Evolutionary conservation across 2,113 vertebrate genomes (phyloP), one percentile per base, ranked within the genome.

Genomic region (Platichthys flesus): DNA sequence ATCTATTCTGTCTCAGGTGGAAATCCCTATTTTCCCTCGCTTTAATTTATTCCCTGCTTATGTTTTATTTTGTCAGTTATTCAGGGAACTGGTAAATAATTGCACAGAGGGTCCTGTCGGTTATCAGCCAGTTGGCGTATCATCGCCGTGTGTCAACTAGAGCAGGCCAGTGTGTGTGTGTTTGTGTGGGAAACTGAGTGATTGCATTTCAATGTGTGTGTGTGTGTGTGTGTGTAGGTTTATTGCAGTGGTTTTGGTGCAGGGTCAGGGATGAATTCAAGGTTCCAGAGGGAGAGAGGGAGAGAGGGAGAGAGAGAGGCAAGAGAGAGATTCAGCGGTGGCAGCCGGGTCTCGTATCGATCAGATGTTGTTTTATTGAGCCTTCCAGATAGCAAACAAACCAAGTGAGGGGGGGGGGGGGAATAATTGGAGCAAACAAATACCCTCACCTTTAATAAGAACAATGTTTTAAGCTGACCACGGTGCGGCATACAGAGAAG

Each of bases 61-160:
- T 85, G 82, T 84, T 87, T 91, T 79, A 88, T 85, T 86, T 85
- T 84, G 76, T 78, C 74, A 67, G 68, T 85, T 86, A 76, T 87
- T 87, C 55, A 24, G 55, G 57, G 71, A 67, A 85, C 60, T 84
- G 71, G 70, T 74, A 87, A 87, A 91, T 85, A 90, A 87, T 88
- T 88, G 84, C 71, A 74, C 31, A 61, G 68, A 76, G 82, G 78
- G 61, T 65, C 61, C 67, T 59, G 72, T 1, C 71, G 4, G 31
- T 84, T 79, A 79, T 81, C 83, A 86, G 82, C 72, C 83, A 84
- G 73, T 76, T 88, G 84, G 86, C 76, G 3, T n/a, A 81, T 79
- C 63, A 81, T 79, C 68, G 51, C 62, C 59, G 62, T 72, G 61
- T 87, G 76, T 86, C 75, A 74, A 82, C 73, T 54, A 55, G 64